Evolutionary conservation across 2,888 invertebrate species (phyloP).

Genomic region (Zaprionus obscuricornis): DNA sequence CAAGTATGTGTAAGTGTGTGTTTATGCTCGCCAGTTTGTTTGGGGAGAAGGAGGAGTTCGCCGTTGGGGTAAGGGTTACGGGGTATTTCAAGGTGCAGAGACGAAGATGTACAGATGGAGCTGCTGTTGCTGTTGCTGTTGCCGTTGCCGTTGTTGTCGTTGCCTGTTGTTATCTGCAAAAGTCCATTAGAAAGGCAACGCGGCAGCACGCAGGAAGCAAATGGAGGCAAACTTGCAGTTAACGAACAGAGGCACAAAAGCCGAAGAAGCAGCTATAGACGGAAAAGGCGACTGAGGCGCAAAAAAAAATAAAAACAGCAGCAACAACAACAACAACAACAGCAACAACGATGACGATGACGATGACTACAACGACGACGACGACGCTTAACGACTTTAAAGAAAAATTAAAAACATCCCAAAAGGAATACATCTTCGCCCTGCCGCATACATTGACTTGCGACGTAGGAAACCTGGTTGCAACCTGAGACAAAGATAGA

Average conservation of each 20-base stretch:
- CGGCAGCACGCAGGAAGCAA: conserved; percentile 69
- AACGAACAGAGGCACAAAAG: conserved; percentile 60
- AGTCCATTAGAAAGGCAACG: conserved; percentile 77
- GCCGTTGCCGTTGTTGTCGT: conserved; percentile 47
- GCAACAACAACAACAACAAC: conserved; percentile 30
- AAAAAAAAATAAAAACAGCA: conserved; percentile 10
- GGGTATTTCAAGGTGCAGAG: conserved; percentile 34
- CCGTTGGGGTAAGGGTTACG: not conserved
- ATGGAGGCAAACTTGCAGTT: conserved; percentile 65
- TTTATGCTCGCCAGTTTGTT: conserved; percentile 62
- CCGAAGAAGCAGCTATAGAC: no score
- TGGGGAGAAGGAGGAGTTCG: not conserved
- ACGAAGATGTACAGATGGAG: conserved; percentile 10
- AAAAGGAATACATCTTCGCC: conserved; percentile 80
- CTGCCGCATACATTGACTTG: conserved; percentile 69
- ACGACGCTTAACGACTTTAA: conserved; percentile 78
- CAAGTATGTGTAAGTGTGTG: conserved; percentile 77
- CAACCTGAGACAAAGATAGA: not conserved
- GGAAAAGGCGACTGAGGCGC: conserved; percentile 8
- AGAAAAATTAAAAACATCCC: conserved; percentile 80
- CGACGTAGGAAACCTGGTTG: conserved; percentile 10
- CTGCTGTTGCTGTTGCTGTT: conserved; percentile 28
- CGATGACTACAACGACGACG: conserved; percentile 29
- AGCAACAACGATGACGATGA: conserved; percentile 36
- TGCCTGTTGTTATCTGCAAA: conserved; percentile 70